phyloP scores from a whole-genome alignment of 2,888 invertebrate genomes.

The Ernsta delagoae region DNA sequence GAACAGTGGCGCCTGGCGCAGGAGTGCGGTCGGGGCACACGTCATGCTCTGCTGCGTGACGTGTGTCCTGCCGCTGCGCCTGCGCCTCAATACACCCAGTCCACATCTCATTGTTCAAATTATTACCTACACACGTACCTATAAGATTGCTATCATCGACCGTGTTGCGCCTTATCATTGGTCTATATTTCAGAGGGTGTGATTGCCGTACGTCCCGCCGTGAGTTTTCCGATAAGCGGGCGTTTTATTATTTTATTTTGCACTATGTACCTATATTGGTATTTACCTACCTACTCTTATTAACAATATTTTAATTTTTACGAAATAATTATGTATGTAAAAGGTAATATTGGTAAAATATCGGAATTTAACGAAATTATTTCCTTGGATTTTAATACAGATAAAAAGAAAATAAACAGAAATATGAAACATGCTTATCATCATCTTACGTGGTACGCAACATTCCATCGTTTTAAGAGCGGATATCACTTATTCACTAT shows the following conservation, averaged over 20 bases:
- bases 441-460: constrained; percentile 73
- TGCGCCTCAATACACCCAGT: too few species aligned
- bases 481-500: constrained; percentile 76
- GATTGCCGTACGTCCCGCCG: constrained; percentile 13
- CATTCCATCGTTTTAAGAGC: constrained; percentile 70
- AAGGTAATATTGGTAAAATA: not conserved
- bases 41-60: too few species aligned
- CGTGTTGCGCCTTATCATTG: constrained; percentile 41
- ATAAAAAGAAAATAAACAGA: constrained; percentile 17
- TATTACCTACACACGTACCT: constrained; percentile 45
- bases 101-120: constrained; percentile 51
- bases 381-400: not conserved
- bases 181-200: constrained; percentile 33
- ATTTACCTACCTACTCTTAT: too few species aligned
- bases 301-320: too few species aligned
- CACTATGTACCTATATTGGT: too few species aligned
- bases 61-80: too few species aligned
- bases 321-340: not conserved
- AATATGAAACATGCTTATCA: constrained; percentile 53
- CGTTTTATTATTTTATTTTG: constrained; percentile 5
- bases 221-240: constrained; percentile 24
- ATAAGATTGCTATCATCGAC: constrained; percentile 44
- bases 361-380: not conserved
- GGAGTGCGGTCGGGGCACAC: too few species aligned
- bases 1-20: constrained; percentile 37